Evolutionary conservation across 2,113 vertebrate genomes (phyloP), one percentile per base, ranked within the genome.

Genomic region (Campylomormyrus tamandua): DNA sequence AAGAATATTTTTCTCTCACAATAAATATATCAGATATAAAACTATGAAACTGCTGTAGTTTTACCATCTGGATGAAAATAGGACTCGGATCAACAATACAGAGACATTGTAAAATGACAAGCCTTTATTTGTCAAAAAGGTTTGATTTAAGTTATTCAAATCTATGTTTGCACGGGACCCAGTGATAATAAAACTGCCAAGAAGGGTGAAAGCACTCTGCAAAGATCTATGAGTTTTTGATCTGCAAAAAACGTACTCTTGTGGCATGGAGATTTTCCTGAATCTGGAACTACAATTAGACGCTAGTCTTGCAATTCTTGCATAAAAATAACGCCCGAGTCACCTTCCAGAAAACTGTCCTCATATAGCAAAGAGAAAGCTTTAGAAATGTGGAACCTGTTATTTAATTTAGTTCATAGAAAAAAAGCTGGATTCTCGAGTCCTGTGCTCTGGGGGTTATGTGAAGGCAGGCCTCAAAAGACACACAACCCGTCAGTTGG

Each of bases 211-310:
- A 10, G 86, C 8, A 10, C 24, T 50, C 10, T 86, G 45, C n/a
- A 50, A 17, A 86, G 45, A 49, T 86, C 45, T 49, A 49, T 50
- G 45, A 48, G 42, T 50, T 48, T 86, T 50, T 86, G 83, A 85
- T 85, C 86, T 87, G 3, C 49, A 87, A 53, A 19, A 53, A 19
- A 87, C 27, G 2, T 31, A 24, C 58, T 42, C 45, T 35, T 53
- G 85, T 19, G 85, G n/a, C 49, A 53, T 31, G 17, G 31, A 53
- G 10, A 21, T 88, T 45, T 46, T 56, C 19, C 19, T 35, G 31
- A 88, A 88, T 88, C 87, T 88, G 87, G 87, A 88, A 62, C 52
- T 66, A 66, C 87, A 88, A 88, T 88, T 88, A 62, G 7, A 24
- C 35, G 35, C 39, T 45, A 66, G 35, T 88, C 56, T n/a, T 88